Conservation (phyloP, 2,888 invertebrate genomes). For the Brachyopa scutellaris region DNA sequence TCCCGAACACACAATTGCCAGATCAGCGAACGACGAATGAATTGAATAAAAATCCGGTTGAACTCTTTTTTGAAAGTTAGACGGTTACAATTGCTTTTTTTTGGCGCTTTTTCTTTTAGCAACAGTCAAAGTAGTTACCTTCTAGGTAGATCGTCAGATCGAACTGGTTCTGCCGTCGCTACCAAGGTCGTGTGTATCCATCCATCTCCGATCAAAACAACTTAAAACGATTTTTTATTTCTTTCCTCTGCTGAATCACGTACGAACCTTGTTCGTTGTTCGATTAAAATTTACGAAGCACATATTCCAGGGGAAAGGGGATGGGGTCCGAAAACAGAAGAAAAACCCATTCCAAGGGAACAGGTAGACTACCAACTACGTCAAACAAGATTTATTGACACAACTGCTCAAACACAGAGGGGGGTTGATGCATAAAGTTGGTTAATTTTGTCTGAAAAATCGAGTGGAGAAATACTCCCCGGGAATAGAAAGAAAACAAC, state of each 20-base stretch:
- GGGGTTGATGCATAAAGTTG: slow-evolving; percentile 21
- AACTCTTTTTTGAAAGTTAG: slow-evolving; percentile 49
- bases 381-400: slow-evolving; percentile 39
- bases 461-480: slow-evolving; percentile 34
- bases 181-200: slow-evolving; percentile 70
- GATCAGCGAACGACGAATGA: not conserved
- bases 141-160: slow-evolving; percentile 34
- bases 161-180: slow-evolving; percentile 45
- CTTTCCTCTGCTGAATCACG: slow-evolving; percentile 54
- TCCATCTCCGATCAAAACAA: slow-evolving; percentile 54
- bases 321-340: slow-evolving; percentile 3
- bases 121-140: not conserved
- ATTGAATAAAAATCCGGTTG: slow-evolving; percentile 53
- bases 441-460: slow-evolving; percentile 22
- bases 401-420: not conserved
- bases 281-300: no score
- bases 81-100: slow-evolving; percentile 63
- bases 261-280: slow-evolving; percentile 32
- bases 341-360: slow-evolving; percentile 42
- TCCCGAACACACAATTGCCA: slow-evolving; percentile 4
- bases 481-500: slow-evolving; percentile 24
- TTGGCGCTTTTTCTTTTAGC: slow-evolving; percentile 44
- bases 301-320: slow-evolving; percentile 52
- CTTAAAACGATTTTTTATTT: slow-evolving; percentile 28
- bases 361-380: slow-evolving; percentile 48